Evolutionary conservation across 2,888 invertebrate species (phyloP).

Genomic region (Sarcophaga caerulescens): DNA sequence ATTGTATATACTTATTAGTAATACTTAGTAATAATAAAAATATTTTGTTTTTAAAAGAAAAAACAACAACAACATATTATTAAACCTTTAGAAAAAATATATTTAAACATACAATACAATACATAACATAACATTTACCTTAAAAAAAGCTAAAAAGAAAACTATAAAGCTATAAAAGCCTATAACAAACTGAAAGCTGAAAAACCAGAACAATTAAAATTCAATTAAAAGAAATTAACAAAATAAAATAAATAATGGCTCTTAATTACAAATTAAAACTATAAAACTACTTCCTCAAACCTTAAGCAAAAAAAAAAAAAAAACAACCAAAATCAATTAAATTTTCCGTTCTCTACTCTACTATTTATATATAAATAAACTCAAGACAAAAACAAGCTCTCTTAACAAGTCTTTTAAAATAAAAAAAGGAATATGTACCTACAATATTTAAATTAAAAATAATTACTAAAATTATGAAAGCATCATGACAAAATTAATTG

Average conservation of each 20-base stretch:
- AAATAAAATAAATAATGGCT: background rate
- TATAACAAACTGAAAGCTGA: background rate
- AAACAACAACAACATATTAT: background rate
- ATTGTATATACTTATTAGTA: background rate
- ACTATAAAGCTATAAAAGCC: background rate
- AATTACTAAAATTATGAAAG: background rate
- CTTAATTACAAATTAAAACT: background rate
- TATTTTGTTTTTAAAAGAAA: background rate
- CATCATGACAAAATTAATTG: background rate
- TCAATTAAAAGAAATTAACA: background rate
- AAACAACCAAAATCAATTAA: background rate
- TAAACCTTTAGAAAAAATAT: background rate
- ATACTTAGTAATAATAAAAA: constrained; percentile 8
- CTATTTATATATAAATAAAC: too few species aligned
- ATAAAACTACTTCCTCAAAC: background rate
- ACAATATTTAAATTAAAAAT: background rate
- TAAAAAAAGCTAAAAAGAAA: background rate
- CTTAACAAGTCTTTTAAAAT: too few species aligned
- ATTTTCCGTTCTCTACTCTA: too few species aligned
- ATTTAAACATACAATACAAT: background rate
- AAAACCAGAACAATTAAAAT: constrained; percentile 8
- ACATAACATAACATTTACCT: background rate
- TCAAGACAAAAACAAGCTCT: too few species aligned
- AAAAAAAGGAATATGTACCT: background rate
- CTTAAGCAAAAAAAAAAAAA: background rate